Evolutionary conservation across 2,113 vertebrate species (phyloP).

Genomic region (Triplophysa tibetana): DNA sequence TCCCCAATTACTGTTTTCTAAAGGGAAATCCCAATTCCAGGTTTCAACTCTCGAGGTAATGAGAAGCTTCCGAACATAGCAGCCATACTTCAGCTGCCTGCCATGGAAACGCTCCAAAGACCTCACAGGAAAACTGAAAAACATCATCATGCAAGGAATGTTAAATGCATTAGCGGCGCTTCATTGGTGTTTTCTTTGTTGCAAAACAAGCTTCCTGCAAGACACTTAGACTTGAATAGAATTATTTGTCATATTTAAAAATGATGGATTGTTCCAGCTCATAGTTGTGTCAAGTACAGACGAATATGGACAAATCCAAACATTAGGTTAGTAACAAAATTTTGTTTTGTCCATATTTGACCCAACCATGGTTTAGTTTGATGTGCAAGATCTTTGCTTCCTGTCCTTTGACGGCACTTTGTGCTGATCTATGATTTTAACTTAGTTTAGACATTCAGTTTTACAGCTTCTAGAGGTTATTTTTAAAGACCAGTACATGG

Average conservation of each 20-base stretch:
- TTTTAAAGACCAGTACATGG: not conserved
- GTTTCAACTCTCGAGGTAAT: conserved; percentile 40
- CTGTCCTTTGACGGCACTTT: too few species aligned
- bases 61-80: conserved; percentile 42
- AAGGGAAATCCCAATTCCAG: conserved; percentile 53
- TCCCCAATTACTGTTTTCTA: conserved; percentile 56
- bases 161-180: too few species aligned
- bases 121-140: conserved; percentile 26
- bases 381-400: too few species aligned
- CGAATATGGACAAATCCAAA: too few species aligned
- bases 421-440: not conserved
- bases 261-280: too few species aligned
- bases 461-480: too few species aligned
- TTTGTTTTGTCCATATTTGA: too few species aligned
- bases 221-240: too few species aligned
- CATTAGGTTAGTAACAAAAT: too few species aligned
- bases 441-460: not conserved
- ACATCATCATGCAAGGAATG: not conserved
- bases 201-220: not conserved
- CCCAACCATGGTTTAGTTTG: too few species aligned
- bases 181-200: not conserved
- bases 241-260: too few species aligned
- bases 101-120: conserved; percentile 37
- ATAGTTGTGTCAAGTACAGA: too few species aligned
- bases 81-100: conserved; percentile 20